These are phyloP conservation scores for Poecilus cupreus DNA, from an alignment of 2,888 invertebrate genomes.

Conservation along the genomic window DNA sequence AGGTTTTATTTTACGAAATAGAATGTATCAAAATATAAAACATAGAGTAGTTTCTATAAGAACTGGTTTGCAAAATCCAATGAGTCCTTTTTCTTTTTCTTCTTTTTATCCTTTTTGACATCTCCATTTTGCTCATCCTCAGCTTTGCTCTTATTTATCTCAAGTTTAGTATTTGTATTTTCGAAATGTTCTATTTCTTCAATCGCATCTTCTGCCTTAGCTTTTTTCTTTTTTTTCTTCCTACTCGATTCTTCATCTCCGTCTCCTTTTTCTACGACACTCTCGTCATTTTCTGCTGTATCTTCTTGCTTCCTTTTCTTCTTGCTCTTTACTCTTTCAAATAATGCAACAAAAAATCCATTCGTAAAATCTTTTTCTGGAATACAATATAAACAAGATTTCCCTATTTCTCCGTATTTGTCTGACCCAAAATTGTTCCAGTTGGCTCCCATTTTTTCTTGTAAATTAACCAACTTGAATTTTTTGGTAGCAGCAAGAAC, in stretches of 20 bases:
- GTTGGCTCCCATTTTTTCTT: constrained; percentile 77
- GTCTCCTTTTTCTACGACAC: constrained; percentile 34
- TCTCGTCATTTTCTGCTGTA: background rate
- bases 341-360: constrained; percentile 96
- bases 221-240: background rate
- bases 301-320: background rate
- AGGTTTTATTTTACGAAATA: too few species aligned
- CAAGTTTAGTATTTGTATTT: too few species aligned
- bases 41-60: too few species aligned
- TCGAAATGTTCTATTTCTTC: too few species aligned
- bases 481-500: constrained; percentile 76
- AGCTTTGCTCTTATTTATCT: background rate
- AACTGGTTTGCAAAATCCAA: too few species aligned
- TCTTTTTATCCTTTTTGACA: too few species aligned
- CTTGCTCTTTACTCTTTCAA: constrained; percentile 77
- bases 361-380: constrained; percentile 88
- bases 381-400: constrained; percentile 85
- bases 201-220: too few species aligned
- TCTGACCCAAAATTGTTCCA: constrained; percentile 83
- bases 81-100: too few species aligned
- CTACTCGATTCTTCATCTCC: constrained; percentile 12
- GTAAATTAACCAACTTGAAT: constrained; percentile 80
- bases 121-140: too few species aligned
- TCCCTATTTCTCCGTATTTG: constrained; percentile 80
- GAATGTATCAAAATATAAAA: too few species aligned